Evolutionary conservation across 2,113 vertebrate genomes (phyloP), one percentile per base, ranked within the genome.

Genomic region (Dasyurus viverrinus): DNA sequence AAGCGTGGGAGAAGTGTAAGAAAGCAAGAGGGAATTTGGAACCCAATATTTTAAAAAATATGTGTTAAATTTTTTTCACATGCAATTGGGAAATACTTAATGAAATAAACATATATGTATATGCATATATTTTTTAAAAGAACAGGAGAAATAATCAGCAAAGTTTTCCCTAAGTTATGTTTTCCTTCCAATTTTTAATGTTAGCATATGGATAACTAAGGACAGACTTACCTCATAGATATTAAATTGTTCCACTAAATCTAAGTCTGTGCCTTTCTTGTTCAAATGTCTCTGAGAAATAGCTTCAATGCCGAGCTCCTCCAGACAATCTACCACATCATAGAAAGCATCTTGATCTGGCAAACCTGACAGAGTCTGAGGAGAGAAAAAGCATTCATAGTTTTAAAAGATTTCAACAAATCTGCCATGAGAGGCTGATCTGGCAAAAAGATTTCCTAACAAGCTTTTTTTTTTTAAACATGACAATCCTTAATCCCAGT

Each of bases 291-390:
- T 99, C 98, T 99, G 99, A 60, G 99, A 99, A 98, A 99, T 98
- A 3, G 97, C 97, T 92, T 99, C 99, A 0, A 99, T 99, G 96
- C 99, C 98, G 96, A 99, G 99, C 96, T 99, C 99, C 98, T 99
- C 99, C 97, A 99, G 98, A 98, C 98, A 99, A 98, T 99, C 99
- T 97, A 99, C 99, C 98, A 99, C 99, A 0, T 99, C 99, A 12
- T 99, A 99, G 98, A 99, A 99, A 24, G 99, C 99, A 98, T 99
- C 99, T 98, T 99, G 99, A 97, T 99, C 99, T 97, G 99, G 99
- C 97, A 99, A 98, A 53, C 99, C 99, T 2, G 99, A 99, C 97
- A 99, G 98, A 0, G 99, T 99, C 99, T 99, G 97, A 89, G 92
- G 96, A 55, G 95, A 97, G 96, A 98, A 98, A 98, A 91, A 97